Percentiles rank a stretch among this genome's conserved stretches.
These are phyloP conservation scores for Phenganax marumi DNA, from an alignment of 92 coral and sea anemone genomes.

Conservation along the genomic window DNA sequence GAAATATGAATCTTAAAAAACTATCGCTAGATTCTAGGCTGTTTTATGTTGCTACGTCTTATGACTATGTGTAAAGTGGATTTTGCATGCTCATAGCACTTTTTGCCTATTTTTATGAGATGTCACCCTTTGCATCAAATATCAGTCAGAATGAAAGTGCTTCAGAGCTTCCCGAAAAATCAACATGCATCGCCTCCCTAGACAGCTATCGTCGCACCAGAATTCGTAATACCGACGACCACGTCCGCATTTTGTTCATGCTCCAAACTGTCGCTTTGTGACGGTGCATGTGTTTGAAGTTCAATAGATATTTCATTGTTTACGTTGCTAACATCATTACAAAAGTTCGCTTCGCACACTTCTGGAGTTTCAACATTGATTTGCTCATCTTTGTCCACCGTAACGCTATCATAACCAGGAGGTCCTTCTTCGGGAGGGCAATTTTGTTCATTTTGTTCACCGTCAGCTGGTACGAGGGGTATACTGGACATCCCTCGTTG, in stretches of 20 bases:
- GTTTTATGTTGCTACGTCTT: not conserved
- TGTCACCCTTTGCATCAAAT: too few species aligned
- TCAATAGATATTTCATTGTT: not conserved
- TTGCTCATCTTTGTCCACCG: not conserved
- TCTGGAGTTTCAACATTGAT: not conserved
- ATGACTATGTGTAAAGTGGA: not conserved
- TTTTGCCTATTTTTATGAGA: not conserved
- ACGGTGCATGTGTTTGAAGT: not conserved
- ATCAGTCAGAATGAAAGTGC: not conserved
- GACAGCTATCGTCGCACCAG: not conserved
- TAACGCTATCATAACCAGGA: not conserved
- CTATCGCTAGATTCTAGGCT: not conserved
- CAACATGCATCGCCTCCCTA: not conserved
- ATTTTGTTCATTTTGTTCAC: not conserved
- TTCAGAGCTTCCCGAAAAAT: too few species aligned
- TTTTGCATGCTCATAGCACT: too few species aligned
- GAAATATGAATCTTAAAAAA: not conserved
- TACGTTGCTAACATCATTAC: not conserved
- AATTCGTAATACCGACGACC: slow-evolving; percentile 1
- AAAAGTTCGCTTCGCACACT: not conserved
- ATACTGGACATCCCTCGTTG: slow-evolving; percentile 19
- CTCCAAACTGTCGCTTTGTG: not conserved
- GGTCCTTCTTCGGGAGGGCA: not conserved
- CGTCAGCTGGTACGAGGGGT: not conserved
- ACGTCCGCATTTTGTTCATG: not conserved